Evolutionary conservation across 2,797 vertebrate genomes (phyloP).

Genomic region (Gymnoscopelus microlampas): DNA sequence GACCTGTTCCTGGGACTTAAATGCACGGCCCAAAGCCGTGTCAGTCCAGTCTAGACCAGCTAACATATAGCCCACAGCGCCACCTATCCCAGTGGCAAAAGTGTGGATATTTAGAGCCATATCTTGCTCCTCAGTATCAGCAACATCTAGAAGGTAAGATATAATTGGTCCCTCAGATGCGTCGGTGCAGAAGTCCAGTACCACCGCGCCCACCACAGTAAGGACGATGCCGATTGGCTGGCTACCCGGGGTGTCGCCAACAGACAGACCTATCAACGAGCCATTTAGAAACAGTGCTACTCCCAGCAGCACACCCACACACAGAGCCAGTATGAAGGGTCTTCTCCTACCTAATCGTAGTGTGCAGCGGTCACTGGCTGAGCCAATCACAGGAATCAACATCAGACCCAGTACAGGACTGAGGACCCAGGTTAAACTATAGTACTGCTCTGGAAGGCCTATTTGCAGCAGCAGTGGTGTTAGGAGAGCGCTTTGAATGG

Average conservation of each 20-base stretch:
- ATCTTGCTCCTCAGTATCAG: constrained; percentile 96
- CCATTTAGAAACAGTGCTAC: constrained; percentile 96
- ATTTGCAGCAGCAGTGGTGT: no score
- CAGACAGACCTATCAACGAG: constrained; percentile 91
- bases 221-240: constrained; percentile 93
- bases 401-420: constrained; percentile 87
- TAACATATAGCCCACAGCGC: constrained; percentile 95
- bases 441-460: no score
- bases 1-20: constrained; percentile 94
- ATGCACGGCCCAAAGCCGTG: constrained; percentile 88
- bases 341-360: constrained; percentile 94
- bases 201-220: constrained; percentile 93
- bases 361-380: constrained; percentile 94
- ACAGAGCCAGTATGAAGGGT: constrained; percentile 94
- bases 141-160: constrained; percentile 94
- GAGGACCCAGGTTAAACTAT: no score
- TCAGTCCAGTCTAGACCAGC: constrained; percentile 96
- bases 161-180: constrained; percentile 95
- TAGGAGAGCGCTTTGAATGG: no score
- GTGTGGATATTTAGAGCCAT: constrained; percentile 98
- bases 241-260: constrained; percentile 85
- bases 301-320: constrained; percentile 90
- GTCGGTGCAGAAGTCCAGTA: constrained; percentile 94
- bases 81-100: constrained; percentile 94
- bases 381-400: constrained; percentile 94